Conservation (phyloP, 2,888 invertebrate species). For the Allygus modestus region DNA sequence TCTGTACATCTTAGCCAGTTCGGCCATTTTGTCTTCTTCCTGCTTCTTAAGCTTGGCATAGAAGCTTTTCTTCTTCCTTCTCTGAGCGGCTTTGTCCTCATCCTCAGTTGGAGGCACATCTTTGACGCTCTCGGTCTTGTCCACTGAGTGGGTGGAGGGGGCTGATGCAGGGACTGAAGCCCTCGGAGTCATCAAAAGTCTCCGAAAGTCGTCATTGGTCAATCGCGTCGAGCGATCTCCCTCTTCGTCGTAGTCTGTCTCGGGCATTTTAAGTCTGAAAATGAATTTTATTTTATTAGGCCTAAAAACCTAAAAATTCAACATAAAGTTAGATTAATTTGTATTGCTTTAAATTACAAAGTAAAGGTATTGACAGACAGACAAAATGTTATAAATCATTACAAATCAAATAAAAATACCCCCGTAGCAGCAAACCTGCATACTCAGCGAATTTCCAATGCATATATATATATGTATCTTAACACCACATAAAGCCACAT, state of each 20-base stretch:
- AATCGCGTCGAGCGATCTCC: constrained; percentile 85
- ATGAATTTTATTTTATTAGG: no score
- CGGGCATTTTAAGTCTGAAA: constrained; percentile 64
- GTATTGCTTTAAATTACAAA: no score
- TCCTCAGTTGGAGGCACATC: constrained; percentile 70
- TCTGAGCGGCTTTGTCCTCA: constrained; percentile 86
- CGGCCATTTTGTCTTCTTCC: constrained; percentile 96
- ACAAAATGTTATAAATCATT: no score
- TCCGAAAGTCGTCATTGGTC: constrained; percentile 98
- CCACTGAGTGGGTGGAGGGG: constrained; percentile 72
- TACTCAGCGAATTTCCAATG: no score
- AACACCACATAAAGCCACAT: no score
- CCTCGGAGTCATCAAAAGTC: constrained; percentile 96
- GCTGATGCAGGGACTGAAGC: constrained; percentile 79
- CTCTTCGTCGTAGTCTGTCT: constrained; percentile 72
- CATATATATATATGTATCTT: no score
- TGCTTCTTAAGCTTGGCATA: constrained; percentile 96
- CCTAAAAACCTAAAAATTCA: background rate
- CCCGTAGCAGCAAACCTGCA: no score
- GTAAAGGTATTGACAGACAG: no score
- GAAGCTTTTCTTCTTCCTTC: constrained; percentile 95
- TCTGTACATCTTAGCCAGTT: constrained; percentile 94
- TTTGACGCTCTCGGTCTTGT: constrained; percentile 67
- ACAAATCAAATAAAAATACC: no score
- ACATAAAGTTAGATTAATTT: background rate